Base-by-base conservation (phyloP, 1,140 invertebrate species). In the Nymphalis io region DNA sequence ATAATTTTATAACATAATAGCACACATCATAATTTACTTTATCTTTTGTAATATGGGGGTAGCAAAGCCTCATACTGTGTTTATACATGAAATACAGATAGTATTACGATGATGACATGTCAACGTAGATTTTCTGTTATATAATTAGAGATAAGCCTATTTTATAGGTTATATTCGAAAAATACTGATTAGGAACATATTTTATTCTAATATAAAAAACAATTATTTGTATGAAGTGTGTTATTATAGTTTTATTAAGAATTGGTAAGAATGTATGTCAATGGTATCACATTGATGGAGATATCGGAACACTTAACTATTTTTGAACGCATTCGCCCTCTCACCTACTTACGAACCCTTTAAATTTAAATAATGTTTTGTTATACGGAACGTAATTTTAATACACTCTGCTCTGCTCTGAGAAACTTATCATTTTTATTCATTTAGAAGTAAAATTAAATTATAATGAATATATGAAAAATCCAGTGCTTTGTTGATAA, bases 201-300 rank as follows among this genome's bases (percentile, higher is more conserved):
- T 8, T 8, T 0, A 33, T 33, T 33, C 27, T 33, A 8, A 8
- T 8, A 8, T 33, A 6, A 0, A 8, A 8, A 33, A 8, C 1
- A 33, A 3, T 8, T 3, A 27, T 33, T 8, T 33, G 27, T 33
- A 33, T 42, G 15, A n/a, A 15, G 15, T 1, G 12, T n/a, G 4
- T 42, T 42, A n/a, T n/a, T 20, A 51, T 20, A 21, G 3, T 11
- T 51, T 51, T 51, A 12, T 20, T 51, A 51, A 51, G 10, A 51
- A 27, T 21, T 27, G 38, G 64, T 10, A 38, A 18, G 65, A 59
- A 78, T 77, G 62, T 70, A 77, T 67, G 71, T 80, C 73, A 74
- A 67, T 73, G 57, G 68, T 75, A 66, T 71, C 59, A 60, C 71
- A 76, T 71, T 51, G 69, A 60, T 58, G 64, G 68, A 53, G 51